phyloP scores from a whole-genome alignment of 1,140 invertebrate species.

The Helicorthomorpha holstii region DNA sequence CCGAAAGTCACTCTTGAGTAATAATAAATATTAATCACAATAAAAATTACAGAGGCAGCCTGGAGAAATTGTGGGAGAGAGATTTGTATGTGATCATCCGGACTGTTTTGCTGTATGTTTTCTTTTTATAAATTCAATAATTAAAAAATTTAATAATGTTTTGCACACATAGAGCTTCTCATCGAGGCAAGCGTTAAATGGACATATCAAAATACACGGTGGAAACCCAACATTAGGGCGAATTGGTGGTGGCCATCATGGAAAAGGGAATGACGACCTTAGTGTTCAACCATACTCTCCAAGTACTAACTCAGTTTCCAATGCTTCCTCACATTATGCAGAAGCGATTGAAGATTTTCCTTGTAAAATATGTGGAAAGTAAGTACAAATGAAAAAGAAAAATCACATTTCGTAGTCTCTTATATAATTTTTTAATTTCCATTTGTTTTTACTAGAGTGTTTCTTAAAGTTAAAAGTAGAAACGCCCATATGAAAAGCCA shows the following conservation, averaged over 20 bases:
- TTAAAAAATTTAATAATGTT: neutral
- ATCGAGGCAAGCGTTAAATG: slow-evolving; percentile 56
- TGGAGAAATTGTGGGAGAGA: slow-evolving; percentile 17
- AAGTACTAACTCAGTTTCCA: slow-evolving; percentile 28
- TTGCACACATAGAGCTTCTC: slow-evolving; percentile 52
- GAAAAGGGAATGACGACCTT: slow-evolving; percentile 10
- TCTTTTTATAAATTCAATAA: slow-evolving; percentile 19
- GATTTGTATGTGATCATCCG: slow-evolving; percentile 43
- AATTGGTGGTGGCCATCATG: slow-evolving; percentile 10
- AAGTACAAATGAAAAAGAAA: too few relatives aligned
- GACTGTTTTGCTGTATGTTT: slow-evolving; percentile 48
- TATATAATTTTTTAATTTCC: slow-evolving; percentile 4
- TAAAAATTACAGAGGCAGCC: too few relatives aligned
- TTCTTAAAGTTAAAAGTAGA: slow-evolving; percentile 92
- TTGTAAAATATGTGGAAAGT: slow-evolving; percentile 96
- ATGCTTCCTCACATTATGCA: slow-evolving; percentile 10
- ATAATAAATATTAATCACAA: too few relatives aligned
- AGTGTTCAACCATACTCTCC: slow-evolving; percentile 29
- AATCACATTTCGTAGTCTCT: neutral
- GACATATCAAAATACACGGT: slow-evolving; percentile 50
- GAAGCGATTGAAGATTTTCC: slow-evolving; percentile 42
- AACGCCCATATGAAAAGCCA: slow-evolving; percentile 98
- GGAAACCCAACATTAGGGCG: slow-evolving; percentile 15
- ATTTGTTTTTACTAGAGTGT: slow-evolving; percentile 55
- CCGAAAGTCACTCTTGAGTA: too few relatives aligned